Evolutionary conservation across 2,113 vertebrate species (phyloP).

Genomic region (Lophius piscatorius): DNA sequence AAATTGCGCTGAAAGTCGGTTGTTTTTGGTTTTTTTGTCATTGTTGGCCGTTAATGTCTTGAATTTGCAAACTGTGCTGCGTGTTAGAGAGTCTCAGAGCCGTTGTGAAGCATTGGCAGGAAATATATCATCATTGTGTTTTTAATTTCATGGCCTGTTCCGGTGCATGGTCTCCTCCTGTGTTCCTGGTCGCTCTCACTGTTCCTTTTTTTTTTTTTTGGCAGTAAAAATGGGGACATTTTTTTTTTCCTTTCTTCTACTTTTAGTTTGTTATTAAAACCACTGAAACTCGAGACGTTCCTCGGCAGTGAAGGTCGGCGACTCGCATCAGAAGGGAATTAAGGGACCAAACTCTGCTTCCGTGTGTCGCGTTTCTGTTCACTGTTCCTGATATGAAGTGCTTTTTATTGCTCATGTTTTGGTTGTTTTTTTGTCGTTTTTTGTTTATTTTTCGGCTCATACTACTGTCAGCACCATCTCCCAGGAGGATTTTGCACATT

Average conservation of each 20-base stretch:
- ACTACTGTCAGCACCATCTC: constrained; percentile 83
- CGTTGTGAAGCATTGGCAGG: too few relatives aligned
- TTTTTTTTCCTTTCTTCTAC: too few relatives aligned
- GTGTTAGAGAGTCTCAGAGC: too few relatives aligned
- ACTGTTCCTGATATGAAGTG: constrained; percentile 43
- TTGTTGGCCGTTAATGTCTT: too few relatives aligned
- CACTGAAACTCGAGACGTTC: constrained; percentile 55
- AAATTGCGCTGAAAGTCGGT: too few relatives aligned
- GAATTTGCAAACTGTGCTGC: too few relatives aligned
- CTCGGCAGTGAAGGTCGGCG: constrained; percentile 43
- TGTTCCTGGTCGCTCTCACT: neutral
- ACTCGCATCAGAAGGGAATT: constrained; percentile 78
- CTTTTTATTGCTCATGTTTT: constrained; percentile 28
- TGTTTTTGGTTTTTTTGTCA: too few relatives aligned
- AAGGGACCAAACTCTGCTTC: constrained; percentile 93
- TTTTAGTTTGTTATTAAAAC: too few relatives aligned
- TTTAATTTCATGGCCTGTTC: too few relatives aligned
- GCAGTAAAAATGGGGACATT: constrained; percentile 21
- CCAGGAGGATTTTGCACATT: constrained; percentile 98
- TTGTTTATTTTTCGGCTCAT: constrained; percentile 71
- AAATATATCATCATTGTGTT: too few relatives aligned
- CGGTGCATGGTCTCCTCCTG: neutral
- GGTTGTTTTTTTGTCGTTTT: constrained; percentile 55
- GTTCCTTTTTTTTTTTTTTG: neutral
- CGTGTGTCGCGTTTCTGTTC: constrained; percentile 67